These are phyloP conservation scores for Cydia amplana DNA, from an alignment of 1,140 invertebrate genomes.

Conservation along the genomic window DNA sequence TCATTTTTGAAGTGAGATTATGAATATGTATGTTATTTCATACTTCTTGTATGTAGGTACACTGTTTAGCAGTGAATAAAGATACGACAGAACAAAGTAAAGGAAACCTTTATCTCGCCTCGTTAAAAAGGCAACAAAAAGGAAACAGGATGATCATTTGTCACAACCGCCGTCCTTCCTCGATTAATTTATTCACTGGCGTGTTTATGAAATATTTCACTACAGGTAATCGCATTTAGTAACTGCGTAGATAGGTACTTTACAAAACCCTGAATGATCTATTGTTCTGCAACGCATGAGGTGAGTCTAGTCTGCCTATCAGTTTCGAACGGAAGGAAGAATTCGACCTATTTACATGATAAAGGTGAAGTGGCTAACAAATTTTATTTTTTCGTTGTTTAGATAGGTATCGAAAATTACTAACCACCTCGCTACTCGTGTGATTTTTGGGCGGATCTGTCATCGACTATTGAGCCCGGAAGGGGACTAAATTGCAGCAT, in stretches of 20 bases:
- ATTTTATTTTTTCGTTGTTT: too few species aligned
- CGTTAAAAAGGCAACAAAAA: constrained; percentile 17
- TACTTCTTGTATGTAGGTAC: neutral
- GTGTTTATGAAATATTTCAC: constrained; percentile 30
- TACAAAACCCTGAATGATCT: constrained; percentile 64
- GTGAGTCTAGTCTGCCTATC: constrained; percentile 43
- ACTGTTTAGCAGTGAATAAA: neutral
- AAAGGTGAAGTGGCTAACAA: too few species aligned
- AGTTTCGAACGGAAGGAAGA: neutral
- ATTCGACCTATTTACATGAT: too few species aligned
- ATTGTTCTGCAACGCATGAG: constrained; percentile 60
- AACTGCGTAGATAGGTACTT: constrained; percentile 47
- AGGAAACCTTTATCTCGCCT: constrained; percentile 5
- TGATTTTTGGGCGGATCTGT: too few species aligned
- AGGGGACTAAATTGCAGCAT: too few species aligned
- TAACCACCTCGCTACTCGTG: too few species aligned
- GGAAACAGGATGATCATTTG: constrained; percentile 31
- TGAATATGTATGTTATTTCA: neutral
- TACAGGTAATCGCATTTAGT: constrained; percentile 16
- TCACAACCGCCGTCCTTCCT: constrained; percentile 12
- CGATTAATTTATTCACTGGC: constrained; percentile 25
- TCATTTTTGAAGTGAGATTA: too few species aligned
- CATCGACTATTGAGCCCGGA: too few species aligned
- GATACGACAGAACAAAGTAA: constrained; percentile 13
- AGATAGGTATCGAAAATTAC: too few species aligned